Evolutionary conservation across 2,797 vertebrate genomes (phyloP).

Genomic region (Vireo griseus): DNA sequence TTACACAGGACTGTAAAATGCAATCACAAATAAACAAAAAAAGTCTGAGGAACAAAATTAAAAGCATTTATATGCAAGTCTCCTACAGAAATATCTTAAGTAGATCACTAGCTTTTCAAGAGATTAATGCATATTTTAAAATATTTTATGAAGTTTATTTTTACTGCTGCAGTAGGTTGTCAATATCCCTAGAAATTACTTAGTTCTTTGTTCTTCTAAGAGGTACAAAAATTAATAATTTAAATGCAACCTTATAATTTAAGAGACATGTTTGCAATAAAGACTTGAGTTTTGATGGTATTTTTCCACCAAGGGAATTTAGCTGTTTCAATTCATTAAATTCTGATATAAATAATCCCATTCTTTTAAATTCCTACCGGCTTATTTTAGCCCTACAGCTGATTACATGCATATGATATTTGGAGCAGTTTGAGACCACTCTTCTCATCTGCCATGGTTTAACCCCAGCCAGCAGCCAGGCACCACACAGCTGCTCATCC

Average conservation of each 20-base stretch:
- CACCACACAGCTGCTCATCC: background rate
- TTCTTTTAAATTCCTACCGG: background rate
- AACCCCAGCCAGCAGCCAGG: background rate
- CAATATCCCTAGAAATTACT: background rate
- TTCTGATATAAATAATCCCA: background rate
- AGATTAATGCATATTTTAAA: background rate
- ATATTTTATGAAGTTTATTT: background rate
- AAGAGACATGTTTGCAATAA: background rate
- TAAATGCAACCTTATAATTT: background rate
- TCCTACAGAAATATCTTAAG: background rate
- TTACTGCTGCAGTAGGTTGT: background rate
- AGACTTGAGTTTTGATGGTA: background rate
- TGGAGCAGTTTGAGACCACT: background rate
- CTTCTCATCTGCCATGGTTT: background rate
- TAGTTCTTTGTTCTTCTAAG: background rate
- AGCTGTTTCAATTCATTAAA: background rate
- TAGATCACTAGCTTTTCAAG: background rate
- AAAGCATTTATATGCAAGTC: background rate
- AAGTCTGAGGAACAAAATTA: background rate
- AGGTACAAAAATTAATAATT: background rate
- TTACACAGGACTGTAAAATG: background rate
- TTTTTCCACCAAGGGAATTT: background rate
- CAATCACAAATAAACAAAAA: background rate
- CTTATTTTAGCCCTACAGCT: background rate
- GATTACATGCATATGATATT: background rate